These are phyloP conservation scores for Aythya fuligula DNA, from an alignment of 2,797 vertebrate genomes.

Conservation along the genomic window DNA sequence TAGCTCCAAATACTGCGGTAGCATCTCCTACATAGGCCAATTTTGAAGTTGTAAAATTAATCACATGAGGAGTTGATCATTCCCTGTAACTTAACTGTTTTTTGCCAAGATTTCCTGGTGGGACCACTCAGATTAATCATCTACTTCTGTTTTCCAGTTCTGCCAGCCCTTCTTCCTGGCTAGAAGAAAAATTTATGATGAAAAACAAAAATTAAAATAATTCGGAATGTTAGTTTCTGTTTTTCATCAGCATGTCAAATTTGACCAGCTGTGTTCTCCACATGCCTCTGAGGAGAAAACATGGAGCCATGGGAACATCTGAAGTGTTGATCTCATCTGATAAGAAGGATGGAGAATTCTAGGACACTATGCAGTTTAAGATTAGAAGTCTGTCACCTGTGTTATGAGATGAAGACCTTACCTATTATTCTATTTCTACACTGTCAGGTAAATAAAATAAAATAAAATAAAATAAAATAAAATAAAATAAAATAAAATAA, in stretches of 20 bases:
- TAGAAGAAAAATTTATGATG: neutral
- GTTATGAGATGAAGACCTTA: neutral
- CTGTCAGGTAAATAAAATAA: neutral
- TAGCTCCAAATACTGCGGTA: neutral
- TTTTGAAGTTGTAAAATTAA: slow-evolving; percentile 7
- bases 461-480: neutral
- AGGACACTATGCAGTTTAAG: neutral
- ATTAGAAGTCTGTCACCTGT: neutral
- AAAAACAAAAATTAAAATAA: neutral
- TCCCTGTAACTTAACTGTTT: neutral
- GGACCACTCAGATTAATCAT: neutral
- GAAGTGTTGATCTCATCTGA: neutral
- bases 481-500: neutral
- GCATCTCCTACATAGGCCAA: neutral
- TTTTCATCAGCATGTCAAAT: neutral
- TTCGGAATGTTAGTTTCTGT: neutral
- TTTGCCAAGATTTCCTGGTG: slow-evolving; percentile 27
- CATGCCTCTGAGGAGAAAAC: neutral
- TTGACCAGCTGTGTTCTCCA: neutral
- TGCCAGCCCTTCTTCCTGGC: neutral
- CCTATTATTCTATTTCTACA: neutral
- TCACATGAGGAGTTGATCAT: neutral
- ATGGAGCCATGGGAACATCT: neutral
- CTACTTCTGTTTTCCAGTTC: slow-evolving; percentile 5
- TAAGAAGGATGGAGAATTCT: neutral